Base-by-base conservation (phyloP, 2,113 vertebrate genomes). In the Polyodon spathula region DNA sequence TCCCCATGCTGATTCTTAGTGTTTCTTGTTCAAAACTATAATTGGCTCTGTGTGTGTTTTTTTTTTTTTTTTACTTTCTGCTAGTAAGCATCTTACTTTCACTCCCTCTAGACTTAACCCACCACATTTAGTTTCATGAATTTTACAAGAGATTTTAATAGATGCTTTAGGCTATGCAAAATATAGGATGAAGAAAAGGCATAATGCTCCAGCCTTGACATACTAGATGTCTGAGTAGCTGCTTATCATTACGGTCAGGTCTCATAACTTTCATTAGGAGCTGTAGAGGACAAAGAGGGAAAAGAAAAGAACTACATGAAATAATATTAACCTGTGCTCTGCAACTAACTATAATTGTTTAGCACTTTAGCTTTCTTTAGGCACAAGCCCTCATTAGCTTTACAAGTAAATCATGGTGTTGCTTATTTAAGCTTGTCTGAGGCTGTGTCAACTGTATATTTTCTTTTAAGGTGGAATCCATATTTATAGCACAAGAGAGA, bases 71-170 rank as follows among this genome's bases (percentile, higher is more conserved):
- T 92, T 82, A 93, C 93, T 95, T 92, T 90, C 93, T 93, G 93
- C 93, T 98, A 98, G 97, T 98, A 98, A 98, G 96, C 93, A 95
- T 93, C 96, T 97, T 97, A 98, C 94, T 97, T 90, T 89, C 86
- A 93, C 84, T 97, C 96, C 96, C 96, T 87, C 89, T 89, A 95
- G 96, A 97, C 92, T 95, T 93, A 93, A 93, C 94, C 93, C 88
- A 93, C 93, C 93, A 91, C 92, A 81, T 94, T 98, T 97, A 90
- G 90, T 98, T 96, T 97, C 93, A 97, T 97, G 93, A 96, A 97
- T 98, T 97, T 98, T 98, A 97, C 95, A 97, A 97, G 95, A 92
- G 93, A 93, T 95, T 98, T 97, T 97, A 97, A 98, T 95, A 95
- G 93, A 94, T 91, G 93, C 95, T 98, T 95, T 97, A 97, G 95